Conservation (phyloP, 2,888 invertebrate species). For the Idaea biselata region DNA sequence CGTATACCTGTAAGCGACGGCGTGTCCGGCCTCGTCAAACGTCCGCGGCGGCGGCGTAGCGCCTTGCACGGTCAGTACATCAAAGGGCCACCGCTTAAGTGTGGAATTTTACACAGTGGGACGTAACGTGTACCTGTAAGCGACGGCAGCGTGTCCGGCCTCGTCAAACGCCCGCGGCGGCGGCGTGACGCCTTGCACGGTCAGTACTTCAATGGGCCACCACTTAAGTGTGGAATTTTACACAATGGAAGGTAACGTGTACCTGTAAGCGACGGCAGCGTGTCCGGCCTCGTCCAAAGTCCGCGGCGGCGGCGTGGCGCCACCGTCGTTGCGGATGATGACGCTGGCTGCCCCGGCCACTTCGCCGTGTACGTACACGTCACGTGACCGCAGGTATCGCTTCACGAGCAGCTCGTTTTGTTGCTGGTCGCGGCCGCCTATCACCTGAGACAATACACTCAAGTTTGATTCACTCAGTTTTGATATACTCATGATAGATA, state of each 20-base stretch:
- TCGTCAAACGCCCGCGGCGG: slow-evolving; percentile 98
- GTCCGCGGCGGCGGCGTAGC: slow-evolving; percentile 6
- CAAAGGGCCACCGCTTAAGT: no score
- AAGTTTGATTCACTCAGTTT: no score
- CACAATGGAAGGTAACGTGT: no score
- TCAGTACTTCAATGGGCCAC: no score
- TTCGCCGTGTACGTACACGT: slow-evolving; percentile 98
- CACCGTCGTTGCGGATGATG: slow-evolving; percentile 88
- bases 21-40: no score
- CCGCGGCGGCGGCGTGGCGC: slow-evolving; percentile 88
- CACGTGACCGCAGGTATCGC: slow-evolving; percentile 89
- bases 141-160: slow-evolving; percentile 97
- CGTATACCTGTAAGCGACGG: no score
- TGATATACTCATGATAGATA: no score
- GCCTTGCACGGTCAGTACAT: no score
- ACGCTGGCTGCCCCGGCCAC: slow-evolving; percentile 95
- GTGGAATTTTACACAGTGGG: no score
- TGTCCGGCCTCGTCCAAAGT: slow-evolving; percentile 97
- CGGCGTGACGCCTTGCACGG: no score
- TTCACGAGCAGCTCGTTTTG: slow-evolving; percentile 99
- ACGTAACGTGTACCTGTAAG: slow-evolving; percentile 92
- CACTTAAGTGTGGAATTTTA: no score
- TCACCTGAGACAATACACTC: slow-evolving; percentile 78
- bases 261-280: slow-evolving; percentile 96
- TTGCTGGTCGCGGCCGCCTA: slow-evolving; percentile 97